Evolutionary conservation across 2,888 invertebrate genomes (phyloP), one percentile per base, ranked within the genome.

Genomic region (Dryobota labecula): DNA sequence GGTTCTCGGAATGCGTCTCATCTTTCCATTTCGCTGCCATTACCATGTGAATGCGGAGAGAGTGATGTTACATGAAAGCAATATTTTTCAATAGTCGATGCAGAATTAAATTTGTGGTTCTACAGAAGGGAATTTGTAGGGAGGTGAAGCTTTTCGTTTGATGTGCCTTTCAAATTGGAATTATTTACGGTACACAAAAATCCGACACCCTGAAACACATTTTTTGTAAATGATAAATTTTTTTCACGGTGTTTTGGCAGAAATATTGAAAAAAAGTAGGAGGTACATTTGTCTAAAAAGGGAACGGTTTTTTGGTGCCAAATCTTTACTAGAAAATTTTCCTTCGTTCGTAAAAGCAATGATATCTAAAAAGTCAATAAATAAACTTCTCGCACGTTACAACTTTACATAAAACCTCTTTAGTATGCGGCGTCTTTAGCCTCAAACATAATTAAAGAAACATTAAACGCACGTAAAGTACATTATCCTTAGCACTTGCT

Each of bases 31-130:
- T 91, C 85, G 82, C 85, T 89, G 88, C 89, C 89, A 93, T 94
- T 92, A 92, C 88, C 89, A 90, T 91, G 80, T 89, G 92, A 92
- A 94, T 92, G 86, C 83, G 84, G 78, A 82, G 81, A 76, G 85
- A 91, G 90, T 90, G 88, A 90, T 88, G 88, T 87, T 90, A 90
- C 87, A 90, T 88, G 85, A 87, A 89, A 88, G 92, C 90, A 90
- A 92, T 91, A 92, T 92, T 91, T 92, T 92, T 90, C 92, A 91
- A 92, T 92, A 89, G 89, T 85, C 88, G 86, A 84, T 83, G 81
- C 76, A 86, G 84, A 91, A 94, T 94, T 90, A 90, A 92, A 93
- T 94, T 94, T 93, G 90, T 85, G 89, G 89, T 81, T 83, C 76
- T 87, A 86, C 90, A 86, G 89, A 85, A 85, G 88, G 81, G 57